phyloP scores from a whole-genome alignment of 2,113 vertebrate genomes.

The Camarhynchus parvulus region DNA sequence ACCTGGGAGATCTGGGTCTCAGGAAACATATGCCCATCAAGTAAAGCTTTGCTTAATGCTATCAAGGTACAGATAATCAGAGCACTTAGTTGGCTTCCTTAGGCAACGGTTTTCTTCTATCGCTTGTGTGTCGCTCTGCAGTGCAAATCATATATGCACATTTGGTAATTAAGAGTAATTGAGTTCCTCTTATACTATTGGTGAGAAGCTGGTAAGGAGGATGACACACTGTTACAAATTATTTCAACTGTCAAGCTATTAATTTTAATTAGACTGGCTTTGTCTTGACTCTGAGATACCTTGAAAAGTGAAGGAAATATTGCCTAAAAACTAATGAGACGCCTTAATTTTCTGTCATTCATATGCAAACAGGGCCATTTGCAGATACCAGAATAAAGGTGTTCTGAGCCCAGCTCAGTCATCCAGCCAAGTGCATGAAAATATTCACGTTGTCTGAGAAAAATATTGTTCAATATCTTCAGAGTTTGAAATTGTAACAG shows the following conservation, averaged over 20 bases:
- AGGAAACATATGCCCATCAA: neutral
- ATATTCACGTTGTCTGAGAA: neutral
- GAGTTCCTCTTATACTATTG: neutral
- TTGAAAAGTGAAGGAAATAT: neutral
- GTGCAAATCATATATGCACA: neutral
- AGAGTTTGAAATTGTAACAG: neutral
- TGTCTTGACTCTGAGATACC: neutral
- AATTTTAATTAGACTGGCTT: neutral
- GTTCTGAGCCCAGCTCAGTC: neutral
- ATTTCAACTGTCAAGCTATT: neutral
- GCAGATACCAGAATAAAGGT: neutral
- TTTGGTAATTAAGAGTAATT: neutral
- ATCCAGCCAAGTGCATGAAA: neutral
- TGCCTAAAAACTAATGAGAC: neutral
- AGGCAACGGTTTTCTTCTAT: neutral
- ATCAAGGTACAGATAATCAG: neutral
- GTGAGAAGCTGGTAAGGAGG: neutral
- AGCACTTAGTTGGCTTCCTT: neutral
- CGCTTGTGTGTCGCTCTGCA: neutral
- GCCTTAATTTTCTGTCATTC: neutral
- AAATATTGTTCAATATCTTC: neutral
- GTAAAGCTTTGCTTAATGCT: neutral
- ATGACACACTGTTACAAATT: neutral
- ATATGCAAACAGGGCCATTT: neutral
- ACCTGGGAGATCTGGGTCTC: neutral